phyloP scores from a whole-genome alignment of 2,888 invertebrate species.

The Hypolimnas misippus region DNA sequence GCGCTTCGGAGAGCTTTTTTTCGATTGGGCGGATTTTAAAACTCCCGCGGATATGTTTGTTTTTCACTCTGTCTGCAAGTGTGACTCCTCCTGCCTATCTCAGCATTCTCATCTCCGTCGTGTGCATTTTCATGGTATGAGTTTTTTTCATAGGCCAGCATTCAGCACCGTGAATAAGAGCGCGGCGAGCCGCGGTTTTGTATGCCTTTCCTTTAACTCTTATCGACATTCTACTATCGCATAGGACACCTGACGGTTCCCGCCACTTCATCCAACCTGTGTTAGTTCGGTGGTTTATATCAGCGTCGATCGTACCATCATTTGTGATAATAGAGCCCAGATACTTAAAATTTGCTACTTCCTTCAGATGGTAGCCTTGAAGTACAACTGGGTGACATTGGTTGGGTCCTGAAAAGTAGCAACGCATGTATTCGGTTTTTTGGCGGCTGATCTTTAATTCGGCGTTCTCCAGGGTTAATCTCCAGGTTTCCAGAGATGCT shows the following conservation, averaged over 20 bases:
- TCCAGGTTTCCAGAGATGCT: not conserved
- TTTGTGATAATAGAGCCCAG: not conserved
- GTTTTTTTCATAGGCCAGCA: constrained; percentile 22
- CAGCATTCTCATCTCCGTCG: constrained; percentile 10
- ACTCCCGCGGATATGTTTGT: not conserved
- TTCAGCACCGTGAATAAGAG: not conserved
- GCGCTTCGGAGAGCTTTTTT: not conserved
- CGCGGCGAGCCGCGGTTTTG: not conserved
- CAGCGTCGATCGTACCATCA: not conserved
- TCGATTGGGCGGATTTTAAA: constrained; percentile 4
- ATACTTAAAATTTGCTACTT: constrained; percentile 3
- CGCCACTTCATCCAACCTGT: not conserved
- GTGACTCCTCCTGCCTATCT: constrained; percentile 6
- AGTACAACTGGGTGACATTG: not conserved
- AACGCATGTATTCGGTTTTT: constrained; percentile 6
- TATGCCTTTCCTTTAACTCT: constrained; percentile 3
- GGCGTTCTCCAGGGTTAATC: not conserved
- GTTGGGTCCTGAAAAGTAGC: not conserved
- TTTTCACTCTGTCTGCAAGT: not conserved
- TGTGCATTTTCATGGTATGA: constrained; percentile 7
- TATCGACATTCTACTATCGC: not conserved
- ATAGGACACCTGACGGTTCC: not conserved
- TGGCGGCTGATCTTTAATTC: constrained; percentile 1
- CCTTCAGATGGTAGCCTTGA: not conserved
- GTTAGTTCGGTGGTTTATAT: not conserved